These are phyloP conservation scores for Synergus japonicus DNA, from an alignment of 2,888 invertebrate genomes.

Conservation along the genomic window DNA sequence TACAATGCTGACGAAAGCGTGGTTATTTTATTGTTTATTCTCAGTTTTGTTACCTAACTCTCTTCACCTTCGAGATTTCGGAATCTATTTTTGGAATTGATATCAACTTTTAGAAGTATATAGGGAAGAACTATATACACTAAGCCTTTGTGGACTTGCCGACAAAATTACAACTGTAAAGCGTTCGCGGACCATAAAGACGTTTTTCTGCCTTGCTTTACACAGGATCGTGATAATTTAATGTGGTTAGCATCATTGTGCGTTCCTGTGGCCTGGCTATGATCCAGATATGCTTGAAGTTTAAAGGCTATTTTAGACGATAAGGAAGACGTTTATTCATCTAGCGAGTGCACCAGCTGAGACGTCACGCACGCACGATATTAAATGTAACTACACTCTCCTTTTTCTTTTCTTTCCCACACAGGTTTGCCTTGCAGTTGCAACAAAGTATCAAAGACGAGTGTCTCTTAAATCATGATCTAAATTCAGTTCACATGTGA, in stretches of 20 bases:
- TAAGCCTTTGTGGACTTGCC: background rate
- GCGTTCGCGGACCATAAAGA: conserved; percentile 20
- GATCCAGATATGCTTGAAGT: conserved; percentile 74
- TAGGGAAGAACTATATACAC: background rate
- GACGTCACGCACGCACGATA: conserved; percentile 69
- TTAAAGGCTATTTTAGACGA: conserved; percentile 76
- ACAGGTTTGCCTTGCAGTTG: conserved; percentile 38
- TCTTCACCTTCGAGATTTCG: background rate
- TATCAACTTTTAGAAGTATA: background rate
- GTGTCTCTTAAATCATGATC: conserved; percentile 8
- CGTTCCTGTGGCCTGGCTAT: conserved; percentile 70
- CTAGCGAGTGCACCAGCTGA: conserved; percentile 70
- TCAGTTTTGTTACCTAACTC: background rate
- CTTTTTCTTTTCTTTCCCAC: conserved; percentile 45
- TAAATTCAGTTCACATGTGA: background rate
- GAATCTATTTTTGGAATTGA: background rate
- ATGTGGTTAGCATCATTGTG: conserved; percentile 70
- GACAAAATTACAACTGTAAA: conserved; percentile 19
- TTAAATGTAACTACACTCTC: conserved; percentile 58
- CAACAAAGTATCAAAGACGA: conserved; percentile 10
- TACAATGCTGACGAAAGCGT: conserved; percentile 1
- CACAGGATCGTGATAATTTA: conserved; percentile 65
- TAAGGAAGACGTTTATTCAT: conserved; percentile 77
- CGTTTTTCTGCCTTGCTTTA: conserved; percentile 32
- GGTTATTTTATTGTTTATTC: background rate